These are phyloP conservation scores for Heterochromis multidens DNA, from an alignment of 2,113 vertebrate species.

Conservation along the genomic window DNA sequence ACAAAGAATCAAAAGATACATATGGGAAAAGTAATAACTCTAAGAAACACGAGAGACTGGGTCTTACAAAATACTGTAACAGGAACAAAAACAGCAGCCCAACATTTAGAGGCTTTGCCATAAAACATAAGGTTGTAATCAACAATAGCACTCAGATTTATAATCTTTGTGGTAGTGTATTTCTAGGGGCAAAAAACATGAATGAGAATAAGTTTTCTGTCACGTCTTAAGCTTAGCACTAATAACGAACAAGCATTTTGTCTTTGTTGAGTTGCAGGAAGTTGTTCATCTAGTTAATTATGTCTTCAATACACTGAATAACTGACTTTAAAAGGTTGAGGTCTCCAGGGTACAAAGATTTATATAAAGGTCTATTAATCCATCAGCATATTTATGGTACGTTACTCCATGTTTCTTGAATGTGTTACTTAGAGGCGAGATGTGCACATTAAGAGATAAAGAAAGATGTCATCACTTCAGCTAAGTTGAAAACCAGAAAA, in stretches of 20 bases:
- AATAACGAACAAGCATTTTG: neutral
- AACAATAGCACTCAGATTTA: neutral
- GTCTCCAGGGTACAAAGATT: neutral
- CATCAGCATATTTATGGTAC: neutral
- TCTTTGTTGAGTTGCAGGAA: neutral
- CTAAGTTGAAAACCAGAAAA: constrained; percentile 19
- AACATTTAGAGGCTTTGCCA: neutral
- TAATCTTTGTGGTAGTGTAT: neutral
- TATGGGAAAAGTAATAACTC: neutral
- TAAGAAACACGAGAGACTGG: neutral
- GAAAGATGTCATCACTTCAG: constrained; percentile 12
- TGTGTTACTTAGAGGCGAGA: neutral
- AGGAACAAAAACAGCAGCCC: neutral
- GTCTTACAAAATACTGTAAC: neutral
- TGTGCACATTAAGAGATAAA: neutral
- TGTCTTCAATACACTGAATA: neutral
- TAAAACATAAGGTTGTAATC: neutral
- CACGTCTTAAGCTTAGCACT: neutral
- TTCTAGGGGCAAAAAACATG: neutral
- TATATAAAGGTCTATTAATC: neutral
- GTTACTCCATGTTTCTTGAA: neutral
- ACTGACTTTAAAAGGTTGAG: neutral
- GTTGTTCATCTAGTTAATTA: neutral
- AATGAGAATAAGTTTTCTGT: neutral
- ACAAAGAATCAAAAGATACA: neutral